Evolutionary conservation across 2,797 vertebrate genomes (phyloP), one percentile per base, ranked within the genome.

Genomic region (Squalus acanthias): DNA sequence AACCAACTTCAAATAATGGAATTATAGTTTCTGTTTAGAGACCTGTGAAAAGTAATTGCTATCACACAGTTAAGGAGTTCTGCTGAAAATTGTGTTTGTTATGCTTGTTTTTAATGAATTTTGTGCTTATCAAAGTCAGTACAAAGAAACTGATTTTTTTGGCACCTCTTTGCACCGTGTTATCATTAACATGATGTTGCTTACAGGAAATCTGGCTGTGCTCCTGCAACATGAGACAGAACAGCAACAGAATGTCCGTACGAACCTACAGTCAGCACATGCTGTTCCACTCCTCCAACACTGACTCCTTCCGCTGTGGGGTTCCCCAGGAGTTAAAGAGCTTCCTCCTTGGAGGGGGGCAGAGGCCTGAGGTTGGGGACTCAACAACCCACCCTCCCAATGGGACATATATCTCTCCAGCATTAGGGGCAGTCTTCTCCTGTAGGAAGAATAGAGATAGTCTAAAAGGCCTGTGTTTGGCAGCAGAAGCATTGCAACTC

Each of bases 381-480:
- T 9, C 5, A 39, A 8, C 10, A 33, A 33, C 74, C 29, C 33
- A 20, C 12, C 7, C 17, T 26, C 1, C 15, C 17, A 50, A 50
- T 50, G 82, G 22, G 20, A 20, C 82, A 22, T 9, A n/a, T 39
- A 67, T 8, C 60, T 63, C 4, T 65, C 60, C 17, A 22, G 13
- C 60, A 92, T 65, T 92, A 39, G 0, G 15, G 89, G 13, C 60
- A 79, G 33, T 39, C 60, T 82, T 12, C 39, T 39, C 60, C n/a
- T 93, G 65, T 39, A 93, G 3, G 20, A 46, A 69, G 91, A 46
- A 93, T 22, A 93, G 91, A 46, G 8, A 24, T n/a, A 57, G 63
- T 10, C 63, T 69, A 93, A 93, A 93, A 93, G 91, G 65, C 91
- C 91, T 69, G 22, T 93, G 15, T 69, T 69, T 93, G 91, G 65